Conservation (phyloP, 2,113 vertebrate genomes). For the Bettongia penicillata region DNA sequence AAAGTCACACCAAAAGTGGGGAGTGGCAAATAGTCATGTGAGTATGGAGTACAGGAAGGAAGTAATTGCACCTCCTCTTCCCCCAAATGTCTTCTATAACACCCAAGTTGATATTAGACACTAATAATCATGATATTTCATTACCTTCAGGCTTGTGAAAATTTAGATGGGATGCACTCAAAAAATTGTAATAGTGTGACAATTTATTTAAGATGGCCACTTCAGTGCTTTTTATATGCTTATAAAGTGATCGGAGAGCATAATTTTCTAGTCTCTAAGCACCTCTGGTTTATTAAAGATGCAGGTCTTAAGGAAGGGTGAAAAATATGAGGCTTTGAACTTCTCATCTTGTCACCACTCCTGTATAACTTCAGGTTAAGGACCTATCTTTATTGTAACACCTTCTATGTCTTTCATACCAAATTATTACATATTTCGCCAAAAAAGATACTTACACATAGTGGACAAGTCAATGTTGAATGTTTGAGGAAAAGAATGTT, state of each 20-base stretch:
- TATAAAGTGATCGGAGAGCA: not conserved
- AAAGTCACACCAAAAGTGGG: not conserved
- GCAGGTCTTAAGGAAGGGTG: not conserved
- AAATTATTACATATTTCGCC: slow-evolving; percentile 28
- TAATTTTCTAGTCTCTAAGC: not conserved
- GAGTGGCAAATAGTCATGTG: not conserved
- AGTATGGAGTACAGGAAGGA: not conserved
- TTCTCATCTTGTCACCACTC: not conserved
- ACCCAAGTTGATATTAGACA: not conserved
- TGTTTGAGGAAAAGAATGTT: slow-evolving; percentile 14
- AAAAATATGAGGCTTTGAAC: not conserved
- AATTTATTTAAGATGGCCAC: not conserved
- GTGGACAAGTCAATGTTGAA: not conserved
- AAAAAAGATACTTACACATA: slow-evolving; percentile 9
- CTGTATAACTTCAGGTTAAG: not conserved
- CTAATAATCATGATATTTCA: not conserved
- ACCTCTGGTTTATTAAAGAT: not conserved
- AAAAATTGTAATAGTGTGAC: not conserved
- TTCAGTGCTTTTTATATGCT: not conserved
- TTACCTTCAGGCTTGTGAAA: not conserved
- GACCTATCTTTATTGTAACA: not conserved
- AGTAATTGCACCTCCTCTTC: not conserved
- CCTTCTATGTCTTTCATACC: not conserved
- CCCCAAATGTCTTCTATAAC: not conserved
- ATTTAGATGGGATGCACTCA: not conserved